Base-by-base conservation (phyloP, 1,140 invertebrate genomes). In the Mercenaria mercenaria region DNA sequence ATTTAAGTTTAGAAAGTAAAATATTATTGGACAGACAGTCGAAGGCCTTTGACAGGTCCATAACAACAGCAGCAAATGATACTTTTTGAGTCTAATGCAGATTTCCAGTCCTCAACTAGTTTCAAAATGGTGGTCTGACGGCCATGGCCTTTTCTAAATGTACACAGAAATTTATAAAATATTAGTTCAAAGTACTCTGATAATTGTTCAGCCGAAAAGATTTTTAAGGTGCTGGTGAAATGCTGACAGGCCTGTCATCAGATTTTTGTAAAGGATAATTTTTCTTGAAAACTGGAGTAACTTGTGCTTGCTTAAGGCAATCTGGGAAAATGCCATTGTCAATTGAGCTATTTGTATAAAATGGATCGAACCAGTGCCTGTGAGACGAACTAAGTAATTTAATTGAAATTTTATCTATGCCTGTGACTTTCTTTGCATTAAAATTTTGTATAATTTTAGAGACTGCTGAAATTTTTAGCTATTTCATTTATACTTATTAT, bases 381-480 rank as follows among this genome's bases (percentile, higher is more conserved):
- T 50, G 50, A 77, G 47, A 69, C 72, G 32, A 37, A n/a, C 67
- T 64, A n/a, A 67, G 56, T n/a, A 90, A 15, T 52, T 86, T 80
- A 29, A 80, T 41, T 47, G 89, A 86, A 10, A 86, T 72, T 80
- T 85, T 81, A 34, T 90, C 64, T 18, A 86, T 41, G 72, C 76
- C 82, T 56, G 74, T 90, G 52, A 59, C 89, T 41, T 85, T 90
- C 69, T 90, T 90, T 23, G 37, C 18, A 84, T 84, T 61, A 84
- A 89, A 77, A 32, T 69, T 72, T 4, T 32, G 1, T 64, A 59
- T 56, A 80, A 89, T 59, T 59, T 82, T 61, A 29, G 52, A 82
- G 0, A 82, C 26, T n/a, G 77, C n/a, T n/a, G n/a, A n/a, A n/a
- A n/a, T n/a, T n/a, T n/a, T n/a, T n/a, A n/a, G n/a, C n/a, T n/a